Percentiles rank a stretch among this genome's conserved stretches.
Conservation (phyloP, 2,888 invertebrate genomes). For the Cryptosula pallasiana region DNA sequence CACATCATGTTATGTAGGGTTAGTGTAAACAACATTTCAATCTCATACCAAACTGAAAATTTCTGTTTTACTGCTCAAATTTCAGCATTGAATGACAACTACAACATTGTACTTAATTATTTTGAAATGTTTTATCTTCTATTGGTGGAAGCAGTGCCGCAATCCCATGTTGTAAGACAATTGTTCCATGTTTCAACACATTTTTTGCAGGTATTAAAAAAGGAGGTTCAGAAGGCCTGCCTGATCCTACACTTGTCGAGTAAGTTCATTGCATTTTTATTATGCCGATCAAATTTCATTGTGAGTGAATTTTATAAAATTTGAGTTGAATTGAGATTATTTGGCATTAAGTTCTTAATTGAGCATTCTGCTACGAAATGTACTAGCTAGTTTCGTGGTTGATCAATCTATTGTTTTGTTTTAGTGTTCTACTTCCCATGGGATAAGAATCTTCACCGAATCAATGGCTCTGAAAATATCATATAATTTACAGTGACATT, state of each 20-base stretch:
- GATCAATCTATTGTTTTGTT: too few relatives aligned
- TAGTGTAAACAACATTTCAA: too few relatives aligned
- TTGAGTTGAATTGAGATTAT: not conserved
- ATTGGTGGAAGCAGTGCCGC: not conserved
- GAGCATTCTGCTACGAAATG: too few relatives aligned
- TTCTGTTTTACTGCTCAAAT: too few relatives aligned
- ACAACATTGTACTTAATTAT: too few relatives aligned
- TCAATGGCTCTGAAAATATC: not conserved
- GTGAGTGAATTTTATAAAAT: not conserved
- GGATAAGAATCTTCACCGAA: not conserved
- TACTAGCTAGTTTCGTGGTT: too few relatives aligned
- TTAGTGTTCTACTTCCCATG: not conserved
- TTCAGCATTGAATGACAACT: too few relatives aligned
- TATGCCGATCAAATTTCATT: not conserved
- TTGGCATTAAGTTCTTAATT: too few relatives aligned
- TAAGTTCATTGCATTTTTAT: not conserved
- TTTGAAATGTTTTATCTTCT: not conserved
- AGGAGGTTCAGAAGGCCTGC: constrained; percentile 18
- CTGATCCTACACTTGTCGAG: constrained; percentile 10
- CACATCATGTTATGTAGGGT: too few relatives aligned
- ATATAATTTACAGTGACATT: too few relatives aligned
- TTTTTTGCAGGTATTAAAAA: constrained; percentile 6
- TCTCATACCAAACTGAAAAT: too few relatives aligned
- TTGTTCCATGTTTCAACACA: not conserved
- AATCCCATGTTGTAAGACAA: too few relatives aligned